Conservation (phyloP, 2,797 vertebrate species). For the Danio aesculapii region DNA sequence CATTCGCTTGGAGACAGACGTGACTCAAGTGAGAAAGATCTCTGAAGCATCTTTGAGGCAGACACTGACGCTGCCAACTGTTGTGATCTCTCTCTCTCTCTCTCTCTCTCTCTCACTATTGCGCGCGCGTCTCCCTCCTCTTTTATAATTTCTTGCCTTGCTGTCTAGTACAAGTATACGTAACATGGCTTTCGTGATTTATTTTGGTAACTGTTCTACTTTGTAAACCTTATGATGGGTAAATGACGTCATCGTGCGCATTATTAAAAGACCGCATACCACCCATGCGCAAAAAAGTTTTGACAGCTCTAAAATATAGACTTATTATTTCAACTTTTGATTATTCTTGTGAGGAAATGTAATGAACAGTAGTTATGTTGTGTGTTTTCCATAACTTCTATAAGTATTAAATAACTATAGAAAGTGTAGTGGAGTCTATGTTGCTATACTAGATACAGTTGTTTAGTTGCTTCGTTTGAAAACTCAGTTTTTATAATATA, state of each 20-base stretch:
- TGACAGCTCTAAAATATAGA: too few species aligned
- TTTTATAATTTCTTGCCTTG: slow-evolving; percentile 7
- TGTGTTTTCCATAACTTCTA: too few species aligned
- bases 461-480: too few species aligned
- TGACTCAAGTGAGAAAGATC: slow-evolving; percentile 38
- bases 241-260: neutral
- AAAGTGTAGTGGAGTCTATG: too few species aligned
- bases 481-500: too few species aligned
- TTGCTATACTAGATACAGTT: too few species aligned
- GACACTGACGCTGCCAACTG: slow-evolving; percentile 15
- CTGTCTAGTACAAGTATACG: neutral
- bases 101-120: slow-evolving; percentile 25
- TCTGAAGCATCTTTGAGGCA: slow-evolving; percentile 33
- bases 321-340: too few species aligned
- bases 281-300: too few species aligned
- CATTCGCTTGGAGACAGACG: slow-evolving; percentile 32
- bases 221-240: neutral
- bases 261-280: neutral
- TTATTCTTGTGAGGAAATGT: too few species aligned
- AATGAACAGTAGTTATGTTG: too few species aligned
- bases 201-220: neutral
- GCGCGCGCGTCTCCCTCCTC: neutral
- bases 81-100: slow-evolving; percentile 15
- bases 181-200: neutral
- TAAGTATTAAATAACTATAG: too few species aligned